Percentiles rank a stretch among this genome's conserved stretches.
phyloP scores from a whole-genome alignment of 2,113 vertebrate species.

The Mixornis gularis region DNA sequence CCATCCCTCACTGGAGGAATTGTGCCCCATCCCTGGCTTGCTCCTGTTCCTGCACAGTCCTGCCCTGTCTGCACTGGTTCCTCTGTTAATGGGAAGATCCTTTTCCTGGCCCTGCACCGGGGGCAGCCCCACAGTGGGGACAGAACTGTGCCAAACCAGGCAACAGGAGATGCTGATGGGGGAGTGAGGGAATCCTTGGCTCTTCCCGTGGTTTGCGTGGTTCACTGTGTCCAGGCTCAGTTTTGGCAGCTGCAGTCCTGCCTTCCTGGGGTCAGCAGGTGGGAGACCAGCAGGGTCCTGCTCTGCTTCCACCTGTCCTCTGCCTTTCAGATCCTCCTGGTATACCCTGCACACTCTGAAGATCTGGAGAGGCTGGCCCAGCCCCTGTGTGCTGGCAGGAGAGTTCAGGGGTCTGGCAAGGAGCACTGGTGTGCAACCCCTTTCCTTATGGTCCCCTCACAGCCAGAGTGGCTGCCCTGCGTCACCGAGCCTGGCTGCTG shows the following conservation, averaged over 20 bases:
- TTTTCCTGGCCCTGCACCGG: neutral
- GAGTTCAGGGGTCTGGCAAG: neutral
- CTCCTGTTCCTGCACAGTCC: neutral
- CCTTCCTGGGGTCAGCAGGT: neutral
- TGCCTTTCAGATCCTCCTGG: neutral
- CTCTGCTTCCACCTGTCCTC: neutral
- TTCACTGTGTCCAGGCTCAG: rapidly evolving
- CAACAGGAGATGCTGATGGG: neutral
- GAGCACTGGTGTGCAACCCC: rapidly evolving
- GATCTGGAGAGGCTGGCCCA: neutral
- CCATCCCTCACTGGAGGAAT: neutral
- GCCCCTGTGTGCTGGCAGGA: neutral
- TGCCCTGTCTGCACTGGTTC: neutral
- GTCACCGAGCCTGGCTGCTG: neutral
- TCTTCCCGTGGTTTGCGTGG: rapidly evolving
- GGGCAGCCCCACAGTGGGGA: neutral
- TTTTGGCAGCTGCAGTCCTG: neutral
- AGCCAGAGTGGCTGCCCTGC: neutral
- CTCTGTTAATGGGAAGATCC: neutral
- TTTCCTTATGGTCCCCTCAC: neutral
- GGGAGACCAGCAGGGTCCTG: neutral
- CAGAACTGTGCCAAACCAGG: neutral
- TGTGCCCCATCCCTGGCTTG: neutral
- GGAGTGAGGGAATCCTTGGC: neutral
- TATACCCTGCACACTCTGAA: rapidly evolving